Base-by-base conservation (phyloP, 2,888 invertebrate species). In the Drosophila flavopinicola region DNA sequence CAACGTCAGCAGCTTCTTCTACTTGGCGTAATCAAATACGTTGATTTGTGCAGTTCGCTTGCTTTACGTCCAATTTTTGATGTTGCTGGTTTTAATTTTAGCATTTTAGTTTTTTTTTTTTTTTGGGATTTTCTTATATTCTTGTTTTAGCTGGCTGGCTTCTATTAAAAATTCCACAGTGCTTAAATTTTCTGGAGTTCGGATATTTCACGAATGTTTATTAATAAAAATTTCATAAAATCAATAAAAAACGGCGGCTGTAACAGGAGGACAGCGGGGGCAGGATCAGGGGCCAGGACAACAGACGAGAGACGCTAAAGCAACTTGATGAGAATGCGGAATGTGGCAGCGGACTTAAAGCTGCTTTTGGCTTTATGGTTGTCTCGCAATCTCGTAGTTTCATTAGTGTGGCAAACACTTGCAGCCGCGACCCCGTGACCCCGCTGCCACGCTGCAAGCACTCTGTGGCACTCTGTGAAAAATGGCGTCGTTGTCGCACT, bases 191-290 rank as follows among this genome's bases (percentile, higher is more conserved):
- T 53, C 56, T 56, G 56, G 27, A 48, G 56, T 44, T 51, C 49
- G 66, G 75, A 78, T 82, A 78, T 87, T 70, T 76, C 66, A 72
- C 77, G 84, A 87, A 88, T 88, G 76, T 88, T 79, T 79, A 85
- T 88, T 88, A 88, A 86, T 82, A 88, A 79, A 83, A 85, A 79
- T 71, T 70, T 76, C 68, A 78, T 70, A 69, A 82, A 84, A 82
- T 85, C 84, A 64, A 73, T 83, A 77, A 61, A 61, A 75, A 56
- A 35, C 65, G 58, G 67, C 49, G 35, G 59, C 47, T 45, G 35
- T 17, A 38, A 45, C 37, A 65, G 24, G 33, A 27, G 23, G 27
- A n/a, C 6, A 24, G 0, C 3, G 2, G 7, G n/a, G 17, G 2
- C 7, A 7, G 6, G n/a, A n/a, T n/a, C 2, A 7, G 6, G 10